These are phyloP conservation scores for Chaetogeoica ovagalla DNA, from an alignment of 2,888 invertebrate genomes.

Conservation along the genomic window DNA sequence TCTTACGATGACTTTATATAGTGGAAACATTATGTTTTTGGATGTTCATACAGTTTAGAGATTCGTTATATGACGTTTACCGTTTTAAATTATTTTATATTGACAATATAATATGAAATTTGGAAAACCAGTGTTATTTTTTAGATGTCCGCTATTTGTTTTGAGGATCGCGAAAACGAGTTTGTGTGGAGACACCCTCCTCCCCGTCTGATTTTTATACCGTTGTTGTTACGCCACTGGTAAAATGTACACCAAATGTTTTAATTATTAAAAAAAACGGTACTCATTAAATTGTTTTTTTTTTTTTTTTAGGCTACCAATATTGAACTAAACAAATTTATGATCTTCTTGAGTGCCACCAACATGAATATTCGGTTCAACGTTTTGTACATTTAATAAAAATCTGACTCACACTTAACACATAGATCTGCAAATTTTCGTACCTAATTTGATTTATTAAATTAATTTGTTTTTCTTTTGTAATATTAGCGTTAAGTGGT, in stretches of 20 bases:
- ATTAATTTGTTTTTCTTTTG: conserved; percentile 48
- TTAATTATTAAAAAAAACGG: not conserved
- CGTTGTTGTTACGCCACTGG: conserved; percentile 7
- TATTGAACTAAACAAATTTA: conserved; percentile 17
- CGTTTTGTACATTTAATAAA: conserved; percentile 29
- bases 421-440: conserved; percentile 50
- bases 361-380: conserved; percentile 41
- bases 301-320: conserved; percentile 33
- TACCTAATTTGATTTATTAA: conserved; percentile 43
- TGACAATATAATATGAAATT: not conserved
- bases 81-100: not conserved
- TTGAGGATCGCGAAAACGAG: not conserved
- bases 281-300: conserved; percentile 1
- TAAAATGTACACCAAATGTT: not conserved
- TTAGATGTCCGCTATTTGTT: not conserved
- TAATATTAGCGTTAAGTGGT: conserved; percentile 49
- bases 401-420: conserved; percentile 42
- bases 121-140: not conserved
- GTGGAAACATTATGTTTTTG: too few relatives aligned
- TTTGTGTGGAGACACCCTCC: too few relatives aligned
- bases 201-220: not conserved
- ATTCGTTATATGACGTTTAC: not conserved
- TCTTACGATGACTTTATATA: too few relatives aligned
- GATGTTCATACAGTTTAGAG: too few relatives aligned
- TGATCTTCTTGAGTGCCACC: conserved; percentile 50